Evolutionary conservation across 2,888 invertebrate genomes (phyloP), one percentile per base, ranked within the genome.

Genomic region (Tachina fera): DNA sequence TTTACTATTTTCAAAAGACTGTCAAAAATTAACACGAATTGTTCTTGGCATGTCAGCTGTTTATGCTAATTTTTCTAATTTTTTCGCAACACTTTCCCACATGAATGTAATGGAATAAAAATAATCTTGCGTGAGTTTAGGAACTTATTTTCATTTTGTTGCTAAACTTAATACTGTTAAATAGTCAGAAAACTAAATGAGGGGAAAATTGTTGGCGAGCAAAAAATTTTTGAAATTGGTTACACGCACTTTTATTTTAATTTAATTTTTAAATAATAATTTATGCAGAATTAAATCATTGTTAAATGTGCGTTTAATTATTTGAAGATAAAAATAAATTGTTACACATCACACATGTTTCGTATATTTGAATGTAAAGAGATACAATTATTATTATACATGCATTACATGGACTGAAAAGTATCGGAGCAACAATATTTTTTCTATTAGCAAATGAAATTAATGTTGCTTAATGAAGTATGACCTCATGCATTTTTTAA

Each of bases 221-320:
- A 61, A 51, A 74, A 49, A 22, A 14, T 41, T n/a, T 14, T 47
- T 76, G 31, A 31, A 43, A 68, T 14, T 68, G 11, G 60, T 58
- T 68, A 60, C 71, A 71, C 78, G 78, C 78, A 71, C 63, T 79
- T 79, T 63, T 47, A 63, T 71, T 71, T 71, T 39, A 49, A 43
- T 51, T 1, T 22, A 45, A 16, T 31, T 39, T 10, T n/a, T 13
- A 56, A 39, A 49, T 6, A 39, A 47, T 53, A 19, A 71, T 61
- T 79, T 71, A 61, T 43, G 22, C 53, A 51, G 61, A 70, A 61
- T 61, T 78, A 22, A 78, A 77, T 78, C 71, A 61, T 70, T 68
- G 60, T 70, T 70, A 49, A 78, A 43, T 68, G 77, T 61, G 77
- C 58, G 77, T 70, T 70, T 78, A 68, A 60, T 70, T 49, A 58